Percentiles rank a stretch among this genome's conserved stretches.
Evolutionary conservation across 2,113 vertebrate species (phyloP).

Genomic region (Panurus biarmicus): DNA sequence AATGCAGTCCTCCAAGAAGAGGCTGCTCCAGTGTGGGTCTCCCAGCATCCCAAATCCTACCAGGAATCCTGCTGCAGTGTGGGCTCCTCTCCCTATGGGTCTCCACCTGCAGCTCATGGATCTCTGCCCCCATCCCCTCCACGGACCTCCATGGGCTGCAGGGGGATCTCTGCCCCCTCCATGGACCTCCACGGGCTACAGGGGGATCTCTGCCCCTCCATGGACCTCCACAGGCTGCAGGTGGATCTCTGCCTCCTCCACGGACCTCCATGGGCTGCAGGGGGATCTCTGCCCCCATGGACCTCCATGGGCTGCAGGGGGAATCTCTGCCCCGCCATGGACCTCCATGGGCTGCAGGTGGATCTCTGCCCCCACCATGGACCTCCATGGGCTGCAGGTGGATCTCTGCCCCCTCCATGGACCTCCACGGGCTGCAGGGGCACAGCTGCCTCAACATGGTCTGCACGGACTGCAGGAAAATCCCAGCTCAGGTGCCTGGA

Average conservation of each 20-base stretch:
- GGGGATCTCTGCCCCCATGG: background rate
- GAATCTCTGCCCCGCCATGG: background rate
- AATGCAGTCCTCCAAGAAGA: background rate
- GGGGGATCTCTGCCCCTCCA: no score
- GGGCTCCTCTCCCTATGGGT: no score
- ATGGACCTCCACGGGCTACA: background rate
- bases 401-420: background rate
- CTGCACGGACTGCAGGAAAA: background rate
- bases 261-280: background rate
- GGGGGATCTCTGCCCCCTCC: background rate
- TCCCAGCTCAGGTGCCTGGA: rapidly evolving
- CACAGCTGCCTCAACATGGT: background rate
- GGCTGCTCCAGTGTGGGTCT: background rate
- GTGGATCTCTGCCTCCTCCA: background rate
- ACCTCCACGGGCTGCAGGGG: background rate
- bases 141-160: background rate
- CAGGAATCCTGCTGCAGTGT: background rate
- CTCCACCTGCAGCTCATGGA: background rate
- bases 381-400: background rate
- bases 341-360: background rate
- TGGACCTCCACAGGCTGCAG: background rate
- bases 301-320: background rate
- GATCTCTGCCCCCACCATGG: background rate
- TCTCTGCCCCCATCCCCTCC: background rate
- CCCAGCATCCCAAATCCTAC: background rate